Evolutionary conservation across 1,140 invertebrate species (phyloP).

Genomic region (Nixonia krombeini): DNA sequence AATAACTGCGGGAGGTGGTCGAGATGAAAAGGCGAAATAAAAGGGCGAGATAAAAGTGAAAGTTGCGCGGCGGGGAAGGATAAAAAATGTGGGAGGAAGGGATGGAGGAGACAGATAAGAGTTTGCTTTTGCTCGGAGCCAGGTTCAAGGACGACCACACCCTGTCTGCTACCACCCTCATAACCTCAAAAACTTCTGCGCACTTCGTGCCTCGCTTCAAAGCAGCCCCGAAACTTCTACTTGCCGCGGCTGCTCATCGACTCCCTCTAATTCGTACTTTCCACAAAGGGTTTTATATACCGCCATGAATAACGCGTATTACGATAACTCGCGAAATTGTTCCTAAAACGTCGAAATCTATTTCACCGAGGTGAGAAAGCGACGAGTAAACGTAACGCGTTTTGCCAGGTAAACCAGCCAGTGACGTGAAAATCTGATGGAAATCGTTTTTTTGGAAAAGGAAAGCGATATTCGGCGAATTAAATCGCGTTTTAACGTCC

Average conservation of each 20-base stretch:
- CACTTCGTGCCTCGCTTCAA: slow-evolving; percentile 57
- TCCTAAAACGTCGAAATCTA: no score
- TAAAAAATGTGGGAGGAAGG: slow-evolving; percentile 42
- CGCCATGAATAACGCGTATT: no score
- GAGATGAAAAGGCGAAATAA: slow-evolving; percentile 21
- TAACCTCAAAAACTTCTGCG: slow-evolving; percentile 36
- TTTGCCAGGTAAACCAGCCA: no score
- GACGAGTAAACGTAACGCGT: no score
- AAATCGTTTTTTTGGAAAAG: no score
- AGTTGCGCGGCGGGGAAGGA: slow-evolving; percentile 14
- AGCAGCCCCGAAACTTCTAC: slow-evolving; percentile 51
- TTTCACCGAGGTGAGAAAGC: no score
- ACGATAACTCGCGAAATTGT: no score
- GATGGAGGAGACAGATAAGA: slow-evolving; percentile 39
- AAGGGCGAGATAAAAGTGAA: slow-evolving; percentile 9
- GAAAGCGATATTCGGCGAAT: no score
- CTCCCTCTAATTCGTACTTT: slow-evolving; percentile 14
- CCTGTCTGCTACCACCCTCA: slow-evolving; percentile 63
- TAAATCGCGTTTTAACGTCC: no score
- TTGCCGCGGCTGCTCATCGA: slow-evolving; percentile 4
- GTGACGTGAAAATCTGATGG: no score
- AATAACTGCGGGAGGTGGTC: slow-evolving; percentile 10
- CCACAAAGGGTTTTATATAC: no score
- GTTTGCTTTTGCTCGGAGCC: slow-evolving; percentile 43
- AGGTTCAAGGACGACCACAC: slow-evolving; percentile 70